A percentile compares a stretch with the other conserved stretches of the same genome.
These are phyloP conservation scores for Cichladusa arquata DNA, from an alignment of 2,113 vertebrate species.

Conservation along the genomic window DNA sequence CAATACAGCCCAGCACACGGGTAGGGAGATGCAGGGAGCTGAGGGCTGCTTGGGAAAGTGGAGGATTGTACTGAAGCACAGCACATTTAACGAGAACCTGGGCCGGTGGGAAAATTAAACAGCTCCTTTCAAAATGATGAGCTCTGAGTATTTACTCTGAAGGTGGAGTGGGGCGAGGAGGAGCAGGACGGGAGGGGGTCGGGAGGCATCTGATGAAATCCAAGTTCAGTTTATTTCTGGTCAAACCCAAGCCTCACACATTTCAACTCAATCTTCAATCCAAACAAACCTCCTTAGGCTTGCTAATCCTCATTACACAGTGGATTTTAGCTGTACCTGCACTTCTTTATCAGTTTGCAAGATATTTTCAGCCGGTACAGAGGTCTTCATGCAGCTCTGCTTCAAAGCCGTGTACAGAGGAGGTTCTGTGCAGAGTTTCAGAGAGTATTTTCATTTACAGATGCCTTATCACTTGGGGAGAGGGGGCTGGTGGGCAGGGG, in stretches of 20 bases:
- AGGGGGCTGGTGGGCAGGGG: slow-evolving; percentile 4
- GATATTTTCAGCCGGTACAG: slow-evolving; percentile 65
- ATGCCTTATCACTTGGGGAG: slow-evolving; percentile 67
- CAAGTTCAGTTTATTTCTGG: slow-evolving; percentile 35
- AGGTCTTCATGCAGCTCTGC: slow-evolving; percentile 69
- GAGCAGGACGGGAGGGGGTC: background rate
- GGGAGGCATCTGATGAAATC: background rate
- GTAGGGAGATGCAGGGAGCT: background rate
- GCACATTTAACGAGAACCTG: background rate
- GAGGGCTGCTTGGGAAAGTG: slow-evolving; percentile 14
- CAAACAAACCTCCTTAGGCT: slow-evolving; percentile 55
- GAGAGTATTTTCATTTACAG: slow-evolving; percentile 76
- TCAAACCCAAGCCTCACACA: slow-evolving; percentile 11
- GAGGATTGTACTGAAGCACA: background rate
- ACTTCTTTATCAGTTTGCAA: slow-evolving; percentile 73
- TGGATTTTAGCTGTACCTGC: slow-evolving; percentile 70
- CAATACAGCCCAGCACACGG: slow-evolving; percentile 14
- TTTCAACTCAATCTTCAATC: slow-evolving; percentile 59
- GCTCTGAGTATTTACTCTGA: background rate
- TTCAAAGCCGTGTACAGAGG: slow-evolving; percentile 72
- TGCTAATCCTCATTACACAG: slow-evolving; percentile 69
- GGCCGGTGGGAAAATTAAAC: background rate
- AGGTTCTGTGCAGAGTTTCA: slow-evolving; percentile 57
- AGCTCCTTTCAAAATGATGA: background rate
- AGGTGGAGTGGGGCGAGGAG: background rate